Conservation (phyloP, 2,888 invertebrate species). For the Adelognathus sp. region DNA sequence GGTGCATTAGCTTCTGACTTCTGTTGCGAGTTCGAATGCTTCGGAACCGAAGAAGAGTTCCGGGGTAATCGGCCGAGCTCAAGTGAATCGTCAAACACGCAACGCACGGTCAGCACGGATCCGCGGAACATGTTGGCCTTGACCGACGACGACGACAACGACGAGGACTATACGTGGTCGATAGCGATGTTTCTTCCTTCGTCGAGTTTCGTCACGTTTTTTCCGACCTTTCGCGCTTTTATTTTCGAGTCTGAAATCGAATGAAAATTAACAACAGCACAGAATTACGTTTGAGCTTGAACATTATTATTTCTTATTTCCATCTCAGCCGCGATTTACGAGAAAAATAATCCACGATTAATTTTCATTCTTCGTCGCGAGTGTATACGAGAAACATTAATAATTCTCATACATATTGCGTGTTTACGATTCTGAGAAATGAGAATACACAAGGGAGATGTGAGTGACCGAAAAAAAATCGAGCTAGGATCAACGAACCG, state of each 20-base stretch:
- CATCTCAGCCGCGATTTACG: neutral
- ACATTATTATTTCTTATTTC: neutral
- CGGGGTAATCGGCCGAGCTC: conserved; percentile 55
- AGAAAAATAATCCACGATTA: neutral
- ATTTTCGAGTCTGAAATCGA: neutral
- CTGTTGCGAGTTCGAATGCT: conserved; percentile 15
- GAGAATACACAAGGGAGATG: neutral
- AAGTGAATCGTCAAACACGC: neutral
- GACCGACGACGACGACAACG: conserved; percentile 44
- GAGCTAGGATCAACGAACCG: conserved; percentile 18
- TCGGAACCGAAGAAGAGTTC: conserved; percentile 42
- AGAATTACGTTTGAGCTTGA: neutral
- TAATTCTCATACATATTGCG: neutral
- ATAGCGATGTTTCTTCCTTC: conserved; percentile 4
- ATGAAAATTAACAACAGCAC: neutral
- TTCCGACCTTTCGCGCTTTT: neutral
- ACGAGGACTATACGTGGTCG: neutral
- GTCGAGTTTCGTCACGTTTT: conserved; percentile 14
- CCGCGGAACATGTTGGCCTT: conserved; percentile 48
- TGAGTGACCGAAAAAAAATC: conserved; percentile 10
- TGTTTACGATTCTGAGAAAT: neutral
- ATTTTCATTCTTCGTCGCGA: neutral
- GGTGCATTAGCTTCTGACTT: conserved; percentile 30
- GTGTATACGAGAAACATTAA: neutral
- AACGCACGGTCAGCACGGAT: conserved; percentile 23